Conservation (phyloP, 2,888 invertebrate genomes). For the Ceriagrion tenellum region DNA sequence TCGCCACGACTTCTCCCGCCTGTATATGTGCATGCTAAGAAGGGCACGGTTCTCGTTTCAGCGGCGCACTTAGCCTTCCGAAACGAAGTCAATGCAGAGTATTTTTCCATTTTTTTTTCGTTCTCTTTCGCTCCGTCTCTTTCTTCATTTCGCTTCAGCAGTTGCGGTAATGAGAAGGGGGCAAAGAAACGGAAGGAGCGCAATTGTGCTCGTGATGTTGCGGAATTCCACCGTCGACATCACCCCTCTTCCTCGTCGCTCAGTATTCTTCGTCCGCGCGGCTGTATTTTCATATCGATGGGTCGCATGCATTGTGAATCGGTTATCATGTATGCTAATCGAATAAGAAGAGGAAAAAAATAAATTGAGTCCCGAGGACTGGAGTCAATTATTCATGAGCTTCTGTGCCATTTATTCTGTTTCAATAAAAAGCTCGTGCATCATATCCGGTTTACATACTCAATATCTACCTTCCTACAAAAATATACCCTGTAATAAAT, state of each 20-base stretch:
- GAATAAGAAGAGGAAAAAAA: not conserved
- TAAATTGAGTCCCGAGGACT: not conserved
- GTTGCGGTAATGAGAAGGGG: not conserved
- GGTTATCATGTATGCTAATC: not conserved
- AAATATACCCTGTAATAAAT: not conserved
- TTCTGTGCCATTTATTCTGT: not conserved
- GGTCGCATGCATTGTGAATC: not conserved
- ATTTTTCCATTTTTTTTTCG: no score
- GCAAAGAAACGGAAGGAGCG: not conserved
- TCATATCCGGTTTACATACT: not conserved
- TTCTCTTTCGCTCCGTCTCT: not conserved
- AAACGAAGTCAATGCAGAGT: not conserved
- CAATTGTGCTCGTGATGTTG: not conserved
- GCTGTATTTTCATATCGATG: not conserved
- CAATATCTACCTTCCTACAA: not conserved
- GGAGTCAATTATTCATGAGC: not conserved
- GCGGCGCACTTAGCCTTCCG: not conserved
- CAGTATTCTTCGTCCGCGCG: not conserved
- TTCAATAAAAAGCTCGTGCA: not conserved
- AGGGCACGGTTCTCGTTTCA: not conserved
- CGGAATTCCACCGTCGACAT: not conserved
- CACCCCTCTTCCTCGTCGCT: not conserved
- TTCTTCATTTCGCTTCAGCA: not conserved
- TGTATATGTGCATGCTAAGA: not conserved
- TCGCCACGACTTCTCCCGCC: not conserved